Evolutionary conservation across 2,888 invertebrate species (phyloP), one percentile per base, ranked within the genome.

Genomic region (Digitonthophagus gazella): DNA sequence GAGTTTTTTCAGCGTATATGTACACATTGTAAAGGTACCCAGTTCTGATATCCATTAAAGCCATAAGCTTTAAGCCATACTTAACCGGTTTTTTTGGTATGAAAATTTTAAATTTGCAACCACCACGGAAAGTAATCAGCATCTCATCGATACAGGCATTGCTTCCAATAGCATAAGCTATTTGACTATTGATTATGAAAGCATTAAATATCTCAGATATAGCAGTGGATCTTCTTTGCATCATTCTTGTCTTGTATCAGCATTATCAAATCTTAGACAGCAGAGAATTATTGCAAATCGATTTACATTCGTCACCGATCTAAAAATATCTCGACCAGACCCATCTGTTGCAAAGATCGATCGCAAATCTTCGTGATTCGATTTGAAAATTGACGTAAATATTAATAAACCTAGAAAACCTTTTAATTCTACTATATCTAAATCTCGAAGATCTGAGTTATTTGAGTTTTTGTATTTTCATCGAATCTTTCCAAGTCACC

Each of bases 231-330:
- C 72, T 8, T 64, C 54, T 65, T 68, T 57, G 69, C 64, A 69
- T 55, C 74, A 16, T 55, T 72, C 67, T 15, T 67, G 66, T 58
- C 73, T 65, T 15, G 68, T 68, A 11, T 55, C 65, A 18, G 70
- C 64, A 73, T 76, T 70, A 67, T 77, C 75, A 72, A 77, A 76
- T 54, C 75, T 18, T 58, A 77, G 64, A 56, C 67, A 68, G 28
- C 64, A 18, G 15, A 77, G 66, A 16, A 76, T 18, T 57, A 71
- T 44, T 16, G 63, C 5, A 72, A 75, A 74, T 55, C 73, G 44
- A 28, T 72, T 72, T 63, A 61, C 11, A n/a, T 65, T 70, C 72
- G 75, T 75, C 14, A 71, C 67, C 6, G 65, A 67, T 19, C 74
- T 54, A 69, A 76, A 75, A 65, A 75, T 72, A 14, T 74, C 71